These are phyloP conservation scores for Anabas testudineus DNA, from an alignment of 2,797 vertebrate species.

Conservation along the genomic window DNA sequence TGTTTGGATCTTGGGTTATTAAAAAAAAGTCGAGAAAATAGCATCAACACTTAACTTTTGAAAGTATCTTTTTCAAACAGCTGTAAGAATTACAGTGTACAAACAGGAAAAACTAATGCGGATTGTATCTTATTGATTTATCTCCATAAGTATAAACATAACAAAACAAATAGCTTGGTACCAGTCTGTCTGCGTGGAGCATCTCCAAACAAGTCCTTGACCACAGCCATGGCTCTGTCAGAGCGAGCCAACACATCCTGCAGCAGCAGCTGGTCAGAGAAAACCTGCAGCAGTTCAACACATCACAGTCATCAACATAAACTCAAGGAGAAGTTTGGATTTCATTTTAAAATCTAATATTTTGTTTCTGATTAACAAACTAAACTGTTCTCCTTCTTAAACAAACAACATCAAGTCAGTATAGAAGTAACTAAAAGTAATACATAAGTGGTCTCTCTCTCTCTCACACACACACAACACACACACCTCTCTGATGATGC, in stretches of 20 bases:
- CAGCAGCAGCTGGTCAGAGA: slow-evolving; percentile 90
- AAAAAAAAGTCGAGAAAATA: background rate
- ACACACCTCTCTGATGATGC: slow-evolving; percentile 91
- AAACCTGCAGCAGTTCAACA: slow-evolving; percentile 83
- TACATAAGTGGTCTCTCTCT: background rate
- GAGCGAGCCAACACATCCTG: slow-evolving; percentile 89
- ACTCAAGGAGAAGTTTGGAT: background rate
- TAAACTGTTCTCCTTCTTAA: background rate
- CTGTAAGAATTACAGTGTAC: background rate
- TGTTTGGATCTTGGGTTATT: background rate
- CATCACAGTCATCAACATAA: background rate
- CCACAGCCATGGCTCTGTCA: slow-evolving; percentile 88
- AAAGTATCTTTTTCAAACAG: background rate
- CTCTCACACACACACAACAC: too few species aligned
- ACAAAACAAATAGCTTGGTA: slow-evolving; percentile 58
- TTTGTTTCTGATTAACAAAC: slow-evolving; percentile 9
- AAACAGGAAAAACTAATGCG: background rate
- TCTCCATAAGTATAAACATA: background rate
- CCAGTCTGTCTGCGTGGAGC: slow-evolving; percentile 89
- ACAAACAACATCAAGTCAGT: background rate
- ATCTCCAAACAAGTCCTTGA: slow-evolving; percentile 90
- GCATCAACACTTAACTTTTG: background rate
- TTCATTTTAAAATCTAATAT: too few species aligned
- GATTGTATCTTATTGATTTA: background rate
- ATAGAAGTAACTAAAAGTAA: background rate